Conservation (phyloP, 2,797 vertebrate genomes). For the Mionectes olivaceus region DNA sequence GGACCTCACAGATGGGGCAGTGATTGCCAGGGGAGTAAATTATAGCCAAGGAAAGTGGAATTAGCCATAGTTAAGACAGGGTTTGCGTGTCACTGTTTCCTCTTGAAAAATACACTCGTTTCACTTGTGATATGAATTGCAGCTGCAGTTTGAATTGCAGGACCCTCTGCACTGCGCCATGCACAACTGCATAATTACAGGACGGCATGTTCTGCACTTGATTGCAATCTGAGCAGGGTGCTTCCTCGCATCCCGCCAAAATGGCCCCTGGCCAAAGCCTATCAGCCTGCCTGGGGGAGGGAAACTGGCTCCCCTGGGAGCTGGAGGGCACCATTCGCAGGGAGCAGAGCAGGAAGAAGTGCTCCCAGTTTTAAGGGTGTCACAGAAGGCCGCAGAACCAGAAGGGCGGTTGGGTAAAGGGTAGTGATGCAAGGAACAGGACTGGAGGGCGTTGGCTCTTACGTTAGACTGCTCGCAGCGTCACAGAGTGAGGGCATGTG, state of each 20-base stretch:
- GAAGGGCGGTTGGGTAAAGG: background rate
- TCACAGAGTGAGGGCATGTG: background rate
- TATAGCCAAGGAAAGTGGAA: background rate
- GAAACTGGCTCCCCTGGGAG: background rate
- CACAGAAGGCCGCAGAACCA: background rate
- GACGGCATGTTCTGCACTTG: background rate
- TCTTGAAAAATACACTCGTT: background rate
- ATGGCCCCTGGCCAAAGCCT: background rate
- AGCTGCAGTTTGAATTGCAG: conserved; percentile 17
- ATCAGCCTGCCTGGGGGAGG: background rate
- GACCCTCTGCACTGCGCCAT: background rate
- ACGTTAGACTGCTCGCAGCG: background rate
- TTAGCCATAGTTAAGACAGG: background rate
- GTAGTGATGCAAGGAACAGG: background rate
- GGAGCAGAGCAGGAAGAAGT: background rate
- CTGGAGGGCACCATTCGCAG: background rate
- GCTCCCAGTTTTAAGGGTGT: background rate
- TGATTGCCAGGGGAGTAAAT: background rate
- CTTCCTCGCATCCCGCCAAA: background rate
- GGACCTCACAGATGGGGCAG: background rate
- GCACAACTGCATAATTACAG: conserved; percentile 7
- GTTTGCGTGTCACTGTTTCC: background rate
- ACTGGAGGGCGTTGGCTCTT: background rate
- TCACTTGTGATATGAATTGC: background rate
- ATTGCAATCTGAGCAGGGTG: background rate